phyloP scores from a whole-genome alignment of 1,140 invertebrate species.

The Euura saliciscinereae region DNA sequence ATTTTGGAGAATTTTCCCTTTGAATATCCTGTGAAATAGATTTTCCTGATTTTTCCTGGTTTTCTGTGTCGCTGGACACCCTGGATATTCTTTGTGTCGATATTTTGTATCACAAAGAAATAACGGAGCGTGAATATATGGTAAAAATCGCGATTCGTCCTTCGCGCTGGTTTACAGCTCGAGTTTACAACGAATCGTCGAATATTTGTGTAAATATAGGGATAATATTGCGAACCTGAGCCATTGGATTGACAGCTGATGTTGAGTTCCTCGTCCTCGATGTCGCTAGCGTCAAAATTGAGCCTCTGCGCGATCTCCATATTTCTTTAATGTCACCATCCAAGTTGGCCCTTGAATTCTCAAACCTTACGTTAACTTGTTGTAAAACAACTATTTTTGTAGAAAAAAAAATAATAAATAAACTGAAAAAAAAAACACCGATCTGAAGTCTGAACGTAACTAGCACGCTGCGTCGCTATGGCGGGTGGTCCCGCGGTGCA shows the following conservation, averaged over 20 bases:
- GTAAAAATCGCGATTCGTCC: no score
- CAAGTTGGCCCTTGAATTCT: not conserved
- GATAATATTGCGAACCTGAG: conserved; percentile 8
- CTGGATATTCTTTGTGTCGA: no score
- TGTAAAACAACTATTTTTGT: no score
- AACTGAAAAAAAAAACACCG: no score
- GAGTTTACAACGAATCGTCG: not conserved
- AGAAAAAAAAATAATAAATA: no score
- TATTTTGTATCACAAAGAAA: no score
- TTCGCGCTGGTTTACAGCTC: not conserved
- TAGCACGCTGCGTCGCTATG: not conserved
- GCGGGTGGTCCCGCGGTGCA: not conserved
- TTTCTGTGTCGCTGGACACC: no score
- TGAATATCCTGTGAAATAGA: no score
- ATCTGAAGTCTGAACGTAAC: not conserved
- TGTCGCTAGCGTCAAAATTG: conserved; percentile 7
- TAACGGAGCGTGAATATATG: no score
- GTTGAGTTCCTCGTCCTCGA: conserved; percentile 15
- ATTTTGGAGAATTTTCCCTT: no score
- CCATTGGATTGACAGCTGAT: conserved; percentile 10
- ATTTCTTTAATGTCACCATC: not conserved
- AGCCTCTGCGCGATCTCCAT: conserved; percentile 16
- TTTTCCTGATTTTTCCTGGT: no score
- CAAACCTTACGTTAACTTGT: not conserved
- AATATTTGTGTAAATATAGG: no score